A percentile compares a stretch with the other conserved stretches of the same genome.
Evolutionary conservation across 2,113 vertebrate genomes (phyloP).

Genomic region (Galbula dea): DNA sequence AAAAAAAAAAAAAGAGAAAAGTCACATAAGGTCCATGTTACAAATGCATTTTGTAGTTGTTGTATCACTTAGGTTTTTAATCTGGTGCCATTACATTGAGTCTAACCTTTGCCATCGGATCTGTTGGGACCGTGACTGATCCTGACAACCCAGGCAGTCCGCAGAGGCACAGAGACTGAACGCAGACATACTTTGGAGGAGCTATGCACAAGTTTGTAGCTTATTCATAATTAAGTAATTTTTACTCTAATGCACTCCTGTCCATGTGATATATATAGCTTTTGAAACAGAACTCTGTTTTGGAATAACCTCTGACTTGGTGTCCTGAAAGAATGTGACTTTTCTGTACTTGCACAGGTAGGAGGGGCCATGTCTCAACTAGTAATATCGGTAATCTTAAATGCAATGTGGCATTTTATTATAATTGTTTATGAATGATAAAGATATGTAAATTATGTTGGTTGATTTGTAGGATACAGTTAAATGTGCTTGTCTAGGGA

Average conservation of each 20-base stretch:
- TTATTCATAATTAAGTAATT: conserved; percentile 17
- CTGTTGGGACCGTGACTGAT: neutral
- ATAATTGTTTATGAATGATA: neutral
- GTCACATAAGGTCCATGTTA: neutral
- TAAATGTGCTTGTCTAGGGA: neutral
- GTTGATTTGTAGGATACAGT: neutral
- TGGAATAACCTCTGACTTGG: neutral
- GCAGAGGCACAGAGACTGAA: neutral
- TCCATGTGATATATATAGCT: conserved; percentile 6
- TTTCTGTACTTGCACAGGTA: neutral
- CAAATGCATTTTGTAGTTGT: conserved; percentile 39
- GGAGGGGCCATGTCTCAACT: neutral
- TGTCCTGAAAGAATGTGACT: neutral
- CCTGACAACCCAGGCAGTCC: neutral
- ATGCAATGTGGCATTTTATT: neutral
- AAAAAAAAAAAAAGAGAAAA: neutral
- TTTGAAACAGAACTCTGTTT: conserved; percentile 33
- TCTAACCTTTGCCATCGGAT: neutral
- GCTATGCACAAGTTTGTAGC: neutral
- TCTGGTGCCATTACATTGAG: neutral
- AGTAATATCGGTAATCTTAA: neutral
- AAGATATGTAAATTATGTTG: neutral
- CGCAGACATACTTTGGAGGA: neutral
- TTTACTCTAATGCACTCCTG: conserved; percentile 45
- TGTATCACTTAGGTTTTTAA: neutral